A percentile compares a stretch with the other conserved stretches of the same genome.
These are phyloP conservation scores for Gorsachius magnificus DNA, from an alignment of 2,797 vertebrate species.

Conservation along the genomic window DNA sequence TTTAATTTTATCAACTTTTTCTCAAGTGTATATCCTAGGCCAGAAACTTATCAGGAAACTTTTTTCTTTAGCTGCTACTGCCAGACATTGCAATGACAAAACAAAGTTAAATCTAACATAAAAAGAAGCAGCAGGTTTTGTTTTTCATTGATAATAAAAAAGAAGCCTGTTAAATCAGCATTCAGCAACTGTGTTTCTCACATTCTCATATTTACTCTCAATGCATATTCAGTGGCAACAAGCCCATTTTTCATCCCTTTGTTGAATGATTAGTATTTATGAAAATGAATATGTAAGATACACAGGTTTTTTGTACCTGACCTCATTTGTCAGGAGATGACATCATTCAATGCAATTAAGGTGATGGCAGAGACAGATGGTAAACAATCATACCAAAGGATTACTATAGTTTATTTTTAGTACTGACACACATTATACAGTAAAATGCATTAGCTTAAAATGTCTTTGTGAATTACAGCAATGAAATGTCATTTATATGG, in stretches of 20 bases:
- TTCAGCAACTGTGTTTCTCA: neutral
- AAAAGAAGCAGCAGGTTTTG: neutral
- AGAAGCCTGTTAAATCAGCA: neutral
- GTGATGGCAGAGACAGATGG: constrained; percentile 2
- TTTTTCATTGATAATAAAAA: neutral
- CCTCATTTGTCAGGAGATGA: constrained; percentile 9
- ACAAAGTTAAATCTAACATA: neutral
- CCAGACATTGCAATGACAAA: neutral
- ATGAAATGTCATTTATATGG: neutral
- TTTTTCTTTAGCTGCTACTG: neutral
- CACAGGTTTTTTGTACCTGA: neutral
- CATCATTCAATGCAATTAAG: constrained; percentile 3
- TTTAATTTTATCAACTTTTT: neutral
- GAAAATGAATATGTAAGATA: constrained; percentile 18
- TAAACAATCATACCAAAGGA: neutral
- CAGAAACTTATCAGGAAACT: neutral
- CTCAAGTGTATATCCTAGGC: neutral
- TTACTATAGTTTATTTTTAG: neutral
- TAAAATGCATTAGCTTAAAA: neutral
- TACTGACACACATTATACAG: neutral
- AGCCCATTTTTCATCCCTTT: constrained; percentile 11
- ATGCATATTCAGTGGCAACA: neutral
- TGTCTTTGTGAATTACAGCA: neutral
- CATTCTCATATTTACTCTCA: neutral
- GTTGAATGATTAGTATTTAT: constrained; percentile 24